These are phyloP conservation scores for Cistogaster globosa DNA, from an alignment of 2,888 invertebrate genomes.

Conservation along the genomic window DNA sequence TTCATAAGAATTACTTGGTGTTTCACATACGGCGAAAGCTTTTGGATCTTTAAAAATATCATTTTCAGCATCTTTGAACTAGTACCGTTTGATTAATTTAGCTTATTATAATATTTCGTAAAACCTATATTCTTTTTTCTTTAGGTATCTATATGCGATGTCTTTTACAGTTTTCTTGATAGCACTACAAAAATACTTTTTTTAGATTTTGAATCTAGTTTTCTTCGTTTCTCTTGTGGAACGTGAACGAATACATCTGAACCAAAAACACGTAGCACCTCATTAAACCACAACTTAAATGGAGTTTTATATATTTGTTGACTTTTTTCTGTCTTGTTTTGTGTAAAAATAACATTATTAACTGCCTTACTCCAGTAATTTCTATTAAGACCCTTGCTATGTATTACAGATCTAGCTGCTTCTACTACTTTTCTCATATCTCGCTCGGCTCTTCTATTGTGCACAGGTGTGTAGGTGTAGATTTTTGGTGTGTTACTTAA, in stretches of 20 bases:
- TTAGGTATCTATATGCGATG: conserved; percentile 72
- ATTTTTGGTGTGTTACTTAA: conserved; percentile 34
- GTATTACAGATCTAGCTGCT: no score
- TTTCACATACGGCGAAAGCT: no score
- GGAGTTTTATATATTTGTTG: background rate
- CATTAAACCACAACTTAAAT: conserved; percentile 21
- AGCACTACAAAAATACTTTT: conserved; percentile 72
- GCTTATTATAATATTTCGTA: conserved; percentile 44
- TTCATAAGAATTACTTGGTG: background rate
- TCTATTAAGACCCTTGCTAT: no score
- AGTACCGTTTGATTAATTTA: background rate
- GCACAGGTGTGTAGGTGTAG: conserved; percentile 74
- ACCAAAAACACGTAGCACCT: background rate
- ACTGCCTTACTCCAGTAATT: no score
- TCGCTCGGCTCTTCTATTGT: background rate
- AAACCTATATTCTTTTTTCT: conserved; percentile 45
- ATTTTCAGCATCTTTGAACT: conserved; percentile 6
- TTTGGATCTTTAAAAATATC: no score
- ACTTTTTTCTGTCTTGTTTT: no score
- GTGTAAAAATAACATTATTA: no score
- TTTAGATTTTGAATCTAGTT: no score
- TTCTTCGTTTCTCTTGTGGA: no score
- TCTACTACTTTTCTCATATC: no score
- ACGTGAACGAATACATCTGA: conserved; percentile 8
- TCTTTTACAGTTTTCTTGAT: conserved; percentile 76